Evolutionary conservation across 1,140 invertebrate species (phyloP), one percentile per base, ranked within the genome.

Genomic region (Magallana angulata): DNA sequence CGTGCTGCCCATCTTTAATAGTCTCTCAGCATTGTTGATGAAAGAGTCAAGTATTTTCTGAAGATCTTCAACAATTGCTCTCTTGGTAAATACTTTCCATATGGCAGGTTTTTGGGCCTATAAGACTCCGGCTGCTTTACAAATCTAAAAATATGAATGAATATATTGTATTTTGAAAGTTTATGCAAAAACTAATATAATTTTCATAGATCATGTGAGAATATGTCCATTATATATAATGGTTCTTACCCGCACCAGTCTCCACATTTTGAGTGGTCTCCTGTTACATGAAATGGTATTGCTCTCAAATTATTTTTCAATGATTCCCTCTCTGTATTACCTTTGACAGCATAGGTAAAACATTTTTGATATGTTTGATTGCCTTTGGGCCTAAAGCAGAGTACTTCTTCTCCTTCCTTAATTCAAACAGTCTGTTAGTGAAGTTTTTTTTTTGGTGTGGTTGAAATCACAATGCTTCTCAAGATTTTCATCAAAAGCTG

Each of bases 371-470:
- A 24, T 85, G 48, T 60, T 64, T 80, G 58, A 84, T 18, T 1
- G 57, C 16, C 36, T 80, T 56, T 48, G 83, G 24, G 1, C 18
- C 36, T 85, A 80, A 36, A 80, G 68, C 36, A 82, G 80, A 3
- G 12, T 82, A 57, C 12, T 12, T 68, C 18, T 68, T 68, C 56
- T 88, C 64, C 80, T 84, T 84, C 36, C 84, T 82, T n/a, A 88
- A 56, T n/a, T 24, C 48, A 62, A 84, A 88, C 18, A 88, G 12
- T 24, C 12, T 80, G 30, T 88, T 85, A 11, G 36, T 68, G 7
- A 85, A 56, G 82, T 87, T 81, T 84, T 87, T 87, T 68, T 18
- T 71, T 57, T n/a, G n/a, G 81, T 87, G 12, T 87, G 86, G 57
- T 87, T 87, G 18, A 71, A 56, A 57, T 87, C 86, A 30, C 5